These are phyloP conservation scores for Cremastinae sp. DNA, from an alignment of 2,888 invertebrate genomes.

Conservation along the genomic window DNA sequence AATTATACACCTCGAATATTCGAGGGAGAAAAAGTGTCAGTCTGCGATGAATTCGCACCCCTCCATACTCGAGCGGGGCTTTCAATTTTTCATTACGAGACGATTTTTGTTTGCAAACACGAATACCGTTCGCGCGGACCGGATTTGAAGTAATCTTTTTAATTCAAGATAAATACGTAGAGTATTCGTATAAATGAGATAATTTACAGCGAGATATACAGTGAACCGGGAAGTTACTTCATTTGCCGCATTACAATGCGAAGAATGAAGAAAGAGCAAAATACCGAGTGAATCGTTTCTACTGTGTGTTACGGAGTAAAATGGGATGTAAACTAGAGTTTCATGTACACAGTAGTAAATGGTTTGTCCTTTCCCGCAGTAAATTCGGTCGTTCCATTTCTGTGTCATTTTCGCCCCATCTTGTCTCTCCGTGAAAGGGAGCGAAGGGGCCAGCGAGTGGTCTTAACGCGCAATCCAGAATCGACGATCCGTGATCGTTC, in stretches of 20 bases:
- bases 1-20: slow-evolving; percentile 42
- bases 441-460: slow-evolving; percentile 19
- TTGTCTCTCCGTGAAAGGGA: slow-evolving; percentile 10
- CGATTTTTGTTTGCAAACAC: slow-evolving; percentile 1
- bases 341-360: slow-evolving; percentile 36
- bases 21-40: neutral
- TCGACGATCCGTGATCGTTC: slow-evolving; percentile 57
- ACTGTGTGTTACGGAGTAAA: slow-evolving; percentile 30
- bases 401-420: slow-evolving; percentile 1
- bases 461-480: slow-evolving; percentile 58
- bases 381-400: slow-evolving; percentile 20
- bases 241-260: no score
- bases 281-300: slow-evolving; percentile 25
- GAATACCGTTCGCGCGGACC: no score
- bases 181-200: no score
- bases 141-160: no score
- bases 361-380: slow-evolving; percentile 37
- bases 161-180: no score
- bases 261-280: neutral
- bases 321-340: slow-evolving; percentile 40
- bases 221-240: no score
- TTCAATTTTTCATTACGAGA: neutral
- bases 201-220: no score
- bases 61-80: no score
- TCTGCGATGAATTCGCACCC: no score